A percentile compares a stretch with the other conserved stretches of the same genome.
Conservation (phyloP, 53 echinoderm and acorn worm species). For the Pentamera pediparva region DNA sequence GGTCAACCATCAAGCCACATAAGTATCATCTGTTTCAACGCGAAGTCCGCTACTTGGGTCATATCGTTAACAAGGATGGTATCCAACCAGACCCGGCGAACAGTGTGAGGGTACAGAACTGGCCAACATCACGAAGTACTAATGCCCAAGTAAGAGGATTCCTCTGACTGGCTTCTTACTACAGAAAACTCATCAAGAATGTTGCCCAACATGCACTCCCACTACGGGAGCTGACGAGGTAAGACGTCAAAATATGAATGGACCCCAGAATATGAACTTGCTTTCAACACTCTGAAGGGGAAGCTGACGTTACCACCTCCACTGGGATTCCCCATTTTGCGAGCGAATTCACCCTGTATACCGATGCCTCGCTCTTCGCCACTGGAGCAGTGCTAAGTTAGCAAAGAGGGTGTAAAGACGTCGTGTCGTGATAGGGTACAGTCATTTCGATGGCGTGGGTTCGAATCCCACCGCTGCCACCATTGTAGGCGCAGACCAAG, state of each 20-base stretch:
- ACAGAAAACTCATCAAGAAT: background rate
- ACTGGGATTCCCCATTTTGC: slow-evolving; percentile 1
- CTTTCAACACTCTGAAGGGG: no score
- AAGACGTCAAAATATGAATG: slow-evolving; percentile 11
- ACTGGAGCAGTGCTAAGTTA: slow-evolving; percentile 3
- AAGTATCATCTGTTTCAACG: slow-evolving; percentile 7
- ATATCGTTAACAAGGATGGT: no score
- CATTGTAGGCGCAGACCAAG: no score
- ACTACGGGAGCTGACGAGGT: background rate
- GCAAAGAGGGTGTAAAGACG: background rate
- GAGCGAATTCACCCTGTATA: no score
- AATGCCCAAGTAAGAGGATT: slow-evolving; percentile 8
- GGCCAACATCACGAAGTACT: background rate
- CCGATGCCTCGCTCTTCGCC: background rate
- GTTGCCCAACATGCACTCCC: slow-evolving; percentile 1
- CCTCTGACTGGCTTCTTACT: background rate
- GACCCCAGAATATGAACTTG: background rate
- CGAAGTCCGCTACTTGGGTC: no score
- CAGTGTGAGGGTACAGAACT: background rate
- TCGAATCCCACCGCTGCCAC: slow-evolving; percentile 93
- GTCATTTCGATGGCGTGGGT: slow-evolving; percentile 97
- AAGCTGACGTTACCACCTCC: slow-evolving; percentile 2
- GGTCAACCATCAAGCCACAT: background rate
- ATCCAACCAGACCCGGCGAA: no score
- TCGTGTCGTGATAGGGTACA: slow-evolving; percentile 30